These are phyloP conservation scores for Paramormyrops hopkinsi DNA, from an alignment of 2,797 vertebrate genomes.

Conservation along the genomic window DNA sequence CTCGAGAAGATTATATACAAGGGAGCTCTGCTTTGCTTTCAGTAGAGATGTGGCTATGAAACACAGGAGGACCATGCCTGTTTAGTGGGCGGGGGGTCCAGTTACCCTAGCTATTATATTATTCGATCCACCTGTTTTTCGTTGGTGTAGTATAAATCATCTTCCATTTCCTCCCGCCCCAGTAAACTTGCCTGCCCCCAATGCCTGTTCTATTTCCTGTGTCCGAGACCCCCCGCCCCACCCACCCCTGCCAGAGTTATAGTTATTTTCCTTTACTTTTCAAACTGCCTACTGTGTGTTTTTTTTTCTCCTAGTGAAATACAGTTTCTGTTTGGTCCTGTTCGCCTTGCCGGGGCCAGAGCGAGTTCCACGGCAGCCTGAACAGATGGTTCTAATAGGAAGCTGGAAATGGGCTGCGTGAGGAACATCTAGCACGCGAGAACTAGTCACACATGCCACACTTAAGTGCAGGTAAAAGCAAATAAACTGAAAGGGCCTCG, in stretches of 20 bases:
- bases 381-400: constrained; percentile 3
- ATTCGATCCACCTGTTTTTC: not conserved
- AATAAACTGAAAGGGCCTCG: not conserved
- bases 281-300: not conserved
- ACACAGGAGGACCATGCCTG: not conserved
- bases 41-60: not conserved
- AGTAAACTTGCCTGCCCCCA: not conserved
- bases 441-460: not conserved
- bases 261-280: not conserved
- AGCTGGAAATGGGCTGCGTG: not conserved
- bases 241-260: not conserved
- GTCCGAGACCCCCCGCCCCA: not conserved
- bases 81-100: not conserved
- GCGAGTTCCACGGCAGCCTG: not conserved
- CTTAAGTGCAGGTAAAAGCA: not conserved
- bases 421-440: not conserved
- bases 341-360: not conserved
- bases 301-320: not conserved
- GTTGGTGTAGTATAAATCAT: not conserved
- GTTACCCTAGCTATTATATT: not conserved
- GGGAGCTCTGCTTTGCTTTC: not conserved
- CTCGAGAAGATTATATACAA: not conserved
- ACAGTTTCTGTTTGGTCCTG: not conserved
- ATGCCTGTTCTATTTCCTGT: not conserved
- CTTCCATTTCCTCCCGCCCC: not conserved